Base-by-base conservation (phyloP, 2,888 invertebrate genomes). In the Lamproptera curius region DNA sequence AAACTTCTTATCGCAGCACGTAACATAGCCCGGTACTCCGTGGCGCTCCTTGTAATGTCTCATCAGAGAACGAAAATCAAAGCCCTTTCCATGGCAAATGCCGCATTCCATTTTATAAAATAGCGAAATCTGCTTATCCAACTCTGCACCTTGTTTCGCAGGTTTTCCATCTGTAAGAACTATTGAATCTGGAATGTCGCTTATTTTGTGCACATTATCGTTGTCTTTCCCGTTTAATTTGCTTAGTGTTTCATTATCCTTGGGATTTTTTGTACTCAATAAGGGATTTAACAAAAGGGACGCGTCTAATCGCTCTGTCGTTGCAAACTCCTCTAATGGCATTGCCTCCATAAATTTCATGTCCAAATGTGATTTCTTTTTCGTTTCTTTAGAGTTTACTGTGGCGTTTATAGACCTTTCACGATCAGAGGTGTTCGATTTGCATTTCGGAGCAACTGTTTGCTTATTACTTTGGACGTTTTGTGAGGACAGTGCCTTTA, bases 21-120 rank as follows among this genome's bases (percentile, higher is more conserved):
- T 73, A 1, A 87, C 82, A 51, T 87, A 87, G 36, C 87, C 87
- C 0, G 87, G 87, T 5, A 87, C 87, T 0, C 87, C 87, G 50
- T 87, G 87, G 46, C 85, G 69, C 1, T 87, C 86, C 58, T 84
- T 87, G 60, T 87, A 87, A 60, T 87, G 87, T 58, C 74, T 78
- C 85, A 87, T 85, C 13, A 87, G 65, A 3, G 85, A 80, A 48
- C 81, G 76, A 53, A 82, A 87, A 58, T 86, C 69, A 55, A 87
- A 86, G 11, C 77, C 83, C 37, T 66, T 70, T 50, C 79, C 78
- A 61, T 85, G 86, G 53, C 87, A 87, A 56, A 87, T 86, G 50
- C 81, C 80, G 54, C 87, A 87, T 65, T 87, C 86, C 87, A 87
- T 87, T 63, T 83, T 82, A 57, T 87, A 87, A 57, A 87, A 87